Conservation (phyloP, 2,888 invertebrate genomes). For the Drosophila maculinotata region DNA sequence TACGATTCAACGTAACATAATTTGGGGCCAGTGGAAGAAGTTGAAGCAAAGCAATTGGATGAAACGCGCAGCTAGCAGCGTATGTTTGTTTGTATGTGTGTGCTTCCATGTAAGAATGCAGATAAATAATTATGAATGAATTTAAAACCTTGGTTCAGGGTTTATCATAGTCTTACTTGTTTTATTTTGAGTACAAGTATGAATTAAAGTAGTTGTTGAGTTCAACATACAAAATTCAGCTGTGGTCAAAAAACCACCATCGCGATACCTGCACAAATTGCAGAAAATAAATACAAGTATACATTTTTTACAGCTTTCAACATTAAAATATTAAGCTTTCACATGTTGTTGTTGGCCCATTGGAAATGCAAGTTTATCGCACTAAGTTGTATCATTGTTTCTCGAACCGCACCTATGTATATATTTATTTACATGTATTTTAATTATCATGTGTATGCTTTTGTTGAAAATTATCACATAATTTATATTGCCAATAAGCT, state of each 20-base stretch:
- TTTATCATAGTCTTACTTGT: no score
- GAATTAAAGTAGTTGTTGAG: conserved; percentile 54
- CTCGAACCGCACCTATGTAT: no score
- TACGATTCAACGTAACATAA: no score
- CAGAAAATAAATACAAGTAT: conserved; percentile 34
- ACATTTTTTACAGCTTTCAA: conserved; percentile 31
- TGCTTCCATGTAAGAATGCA: no score
- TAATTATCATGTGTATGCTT: not conserved
- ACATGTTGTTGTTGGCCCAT: conserved; percentile 32
- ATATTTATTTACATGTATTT: conserved; percentile 4
- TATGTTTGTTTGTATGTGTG: no score
- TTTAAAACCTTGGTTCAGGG: no score
- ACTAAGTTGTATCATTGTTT: conserved; percentile 51
- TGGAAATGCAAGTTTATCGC: conserved; percentile 32
- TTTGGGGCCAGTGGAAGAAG: no score
- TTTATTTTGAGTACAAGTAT: conserved; percentile 55
- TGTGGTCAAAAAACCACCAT: conserved; percentile 21
- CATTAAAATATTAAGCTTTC: conserved; percentile 46
- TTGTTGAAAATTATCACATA: not conserved
- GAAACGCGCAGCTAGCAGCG: no score
- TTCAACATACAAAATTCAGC: conserved; percentile 31
- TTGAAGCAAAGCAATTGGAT: no score
- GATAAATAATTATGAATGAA: no score
- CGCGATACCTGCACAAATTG: conserved; percentile 38
- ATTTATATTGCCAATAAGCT: conserved; percentile 6